Evolutionary conservation across 30 jellyfish, hydroid and myxozoan genomes (phyloP).

Genomic region (Cassiopea andromeda): DNA sequence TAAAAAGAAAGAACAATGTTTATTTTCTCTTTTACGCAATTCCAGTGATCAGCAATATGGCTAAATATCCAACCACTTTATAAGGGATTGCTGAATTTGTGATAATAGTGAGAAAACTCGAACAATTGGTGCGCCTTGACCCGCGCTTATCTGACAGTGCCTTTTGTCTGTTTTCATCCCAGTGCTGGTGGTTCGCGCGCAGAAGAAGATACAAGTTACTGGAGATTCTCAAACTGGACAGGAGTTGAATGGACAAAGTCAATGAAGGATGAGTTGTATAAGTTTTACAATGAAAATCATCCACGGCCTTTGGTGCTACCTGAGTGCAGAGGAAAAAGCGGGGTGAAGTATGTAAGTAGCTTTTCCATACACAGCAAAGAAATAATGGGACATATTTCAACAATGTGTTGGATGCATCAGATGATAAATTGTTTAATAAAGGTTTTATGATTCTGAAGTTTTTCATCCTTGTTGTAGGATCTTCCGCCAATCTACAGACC

Average conservation of each 20-base stretch:
- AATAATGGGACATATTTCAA: no score
- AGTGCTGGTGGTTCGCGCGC: not conserved
- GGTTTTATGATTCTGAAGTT: no score
- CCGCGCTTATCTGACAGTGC: not conserved
- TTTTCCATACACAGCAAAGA: not conserved
- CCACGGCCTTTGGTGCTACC: constrained; percentile 24
- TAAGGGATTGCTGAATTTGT: no score
- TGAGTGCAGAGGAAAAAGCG: not conserved
- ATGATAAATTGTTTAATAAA: no score
- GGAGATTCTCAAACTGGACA: constrained; percentile 46
- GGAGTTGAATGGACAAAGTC: constrained; percentile 44
- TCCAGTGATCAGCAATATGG: no score
- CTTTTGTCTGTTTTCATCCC: no score
- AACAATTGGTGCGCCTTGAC: no score
- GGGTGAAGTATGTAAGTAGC: not conserved
- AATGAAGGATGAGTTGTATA: constrained; percentile 39
- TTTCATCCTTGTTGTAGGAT: not conserved
- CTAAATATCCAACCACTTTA: no score
- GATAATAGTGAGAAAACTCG: no score
- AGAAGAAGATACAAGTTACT: not conserved
- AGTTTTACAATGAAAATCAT: constrained; percentile 11
- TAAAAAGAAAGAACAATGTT: no score
- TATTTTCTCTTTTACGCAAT: no score
- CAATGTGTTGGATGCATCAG: no score
- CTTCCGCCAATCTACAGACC: constrained; percentile 32